These are phyloP conservation scores for Gryllus longicercus DNA, from an alignment of 2,888 invertebrate species.

Conservation along the genomic window DNA sequence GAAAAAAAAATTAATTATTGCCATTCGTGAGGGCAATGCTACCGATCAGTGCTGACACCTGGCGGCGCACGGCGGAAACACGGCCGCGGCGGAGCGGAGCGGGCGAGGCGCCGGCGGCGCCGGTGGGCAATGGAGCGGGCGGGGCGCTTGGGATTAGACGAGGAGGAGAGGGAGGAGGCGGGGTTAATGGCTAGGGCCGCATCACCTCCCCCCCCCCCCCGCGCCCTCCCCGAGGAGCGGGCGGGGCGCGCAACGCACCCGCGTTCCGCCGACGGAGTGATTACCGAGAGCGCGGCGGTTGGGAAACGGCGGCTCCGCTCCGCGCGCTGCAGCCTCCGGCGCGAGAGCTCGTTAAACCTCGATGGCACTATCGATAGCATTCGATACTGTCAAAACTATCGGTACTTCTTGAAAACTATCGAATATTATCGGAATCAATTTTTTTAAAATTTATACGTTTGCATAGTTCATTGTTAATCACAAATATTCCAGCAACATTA, in stretches of 20 bases:
- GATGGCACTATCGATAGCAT: too few species aligned
- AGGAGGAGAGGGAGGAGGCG: not conserved
- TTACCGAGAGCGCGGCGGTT: not conserved
- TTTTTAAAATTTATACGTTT: too few species aligned
- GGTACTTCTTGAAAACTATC: too few species aligned
- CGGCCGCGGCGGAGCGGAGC: not conserved
- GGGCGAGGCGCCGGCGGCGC: not conserved
- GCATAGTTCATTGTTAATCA: too few species aligned
- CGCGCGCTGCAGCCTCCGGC: too few species aligned
- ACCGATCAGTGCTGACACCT: not conserved
- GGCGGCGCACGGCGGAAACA: not conserved
- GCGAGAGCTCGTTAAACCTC: too few species aligned
- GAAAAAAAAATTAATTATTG: not conserved
- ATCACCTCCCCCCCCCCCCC: not conserved
- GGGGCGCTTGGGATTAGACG: not conserved
- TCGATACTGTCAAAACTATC: too few species aligned
- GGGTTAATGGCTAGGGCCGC: constrained; percentile 5
- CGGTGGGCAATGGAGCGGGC: not conserved
- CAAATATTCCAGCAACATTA: too few species aligned
- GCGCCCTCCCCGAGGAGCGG: not conserved
- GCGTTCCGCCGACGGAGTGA: not conserved
- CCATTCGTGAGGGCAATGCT: not conserved
- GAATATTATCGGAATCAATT: too few species aligned
- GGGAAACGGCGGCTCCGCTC: not conserved
- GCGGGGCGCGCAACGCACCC: not conserved